Evolutionary conservation across 2,888 invertebrate species (phyloP).

Genomic region (Drosophila paucipuncta): DNA sequence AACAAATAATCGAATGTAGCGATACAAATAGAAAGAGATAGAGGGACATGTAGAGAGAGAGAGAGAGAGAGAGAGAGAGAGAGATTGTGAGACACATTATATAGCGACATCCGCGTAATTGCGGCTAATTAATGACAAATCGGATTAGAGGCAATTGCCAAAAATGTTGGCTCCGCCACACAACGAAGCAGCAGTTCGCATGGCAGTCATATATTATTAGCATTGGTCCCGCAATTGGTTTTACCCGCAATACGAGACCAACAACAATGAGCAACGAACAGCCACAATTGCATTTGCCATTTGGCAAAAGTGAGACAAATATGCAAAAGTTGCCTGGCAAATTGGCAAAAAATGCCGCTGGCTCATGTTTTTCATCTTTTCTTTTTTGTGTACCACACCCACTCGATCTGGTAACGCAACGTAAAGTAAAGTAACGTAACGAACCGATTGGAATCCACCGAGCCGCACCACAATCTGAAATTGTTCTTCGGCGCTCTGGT

Average conservation of each 20-base stretch:
- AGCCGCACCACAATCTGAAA: conserved; percentile 3
- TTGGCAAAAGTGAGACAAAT: conserved; percentile 15
- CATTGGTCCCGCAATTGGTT: not conserved
- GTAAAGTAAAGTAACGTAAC: not conserved
- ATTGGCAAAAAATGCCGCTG: conserved; percentile 25
- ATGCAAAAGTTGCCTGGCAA: conserved; percentile 30
- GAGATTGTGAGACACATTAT: not conserved
- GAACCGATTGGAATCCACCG: not conserved
- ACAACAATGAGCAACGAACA: not conserved
- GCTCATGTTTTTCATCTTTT: not conserved
- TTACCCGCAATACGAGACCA: not conserved
- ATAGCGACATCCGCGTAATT: conserved; percentile 33
- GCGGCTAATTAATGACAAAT: conserved; percentile 65
- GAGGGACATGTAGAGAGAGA: not conserved
- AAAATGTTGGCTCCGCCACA: conserved; percentile 8
- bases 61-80: not conserved
- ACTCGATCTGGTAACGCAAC: not conserved
- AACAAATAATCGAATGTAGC: conserved; percentile 19
- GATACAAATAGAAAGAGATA: not conserved
- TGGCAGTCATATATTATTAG: conserved; percentile 4
- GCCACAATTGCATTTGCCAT: conserved; percentile 2
- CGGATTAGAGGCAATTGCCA: conserved; percentile 29
- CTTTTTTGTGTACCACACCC: not conserved
- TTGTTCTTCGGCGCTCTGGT: conserved; percentile 14
- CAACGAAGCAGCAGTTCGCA: conserved; percentile 10